These are phyloP conservation scores for Atherix ibis DNA, from an alignment of 2,888 invertebrate species.

Conservation along the genomic window DNA sequence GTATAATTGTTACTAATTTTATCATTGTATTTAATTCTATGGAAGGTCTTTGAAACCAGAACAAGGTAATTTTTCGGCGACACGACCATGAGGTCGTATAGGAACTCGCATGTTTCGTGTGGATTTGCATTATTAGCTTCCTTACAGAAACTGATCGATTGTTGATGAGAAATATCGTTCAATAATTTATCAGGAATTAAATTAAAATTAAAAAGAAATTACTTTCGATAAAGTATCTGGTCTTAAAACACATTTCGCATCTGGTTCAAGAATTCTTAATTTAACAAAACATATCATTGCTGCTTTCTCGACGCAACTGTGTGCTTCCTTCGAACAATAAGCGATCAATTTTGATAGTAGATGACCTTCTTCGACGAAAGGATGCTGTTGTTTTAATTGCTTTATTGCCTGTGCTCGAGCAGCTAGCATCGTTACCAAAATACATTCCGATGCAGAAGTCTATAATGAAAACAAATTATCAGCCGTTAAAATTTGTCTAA, in stretches of 20 bases:
- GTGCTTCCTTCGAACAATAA: conserved; percentile 79
- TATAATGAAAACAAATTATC: conserved; percentile 29
- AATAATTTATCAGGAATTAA: too few species aligned
- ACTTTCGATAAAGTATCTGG: conserved; percentile 69
- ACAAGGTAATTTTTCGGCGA: too few species aligned
- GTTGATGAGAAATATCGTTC: too few species aligned
- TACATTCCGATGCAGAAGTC: conserved; percentile 93
- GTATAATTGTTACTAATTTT: too few species aligned
- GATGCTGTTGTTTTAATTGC: conserved; percentile 66
- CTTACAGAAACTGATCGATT: too few species aligned
- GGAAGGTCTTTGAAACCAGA: too few species aligned
- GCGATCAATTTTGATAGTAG: conserved; percentile 86
- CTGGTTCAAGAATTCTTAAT: conserved; percentile 74
- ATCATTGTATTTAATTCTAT: too few species aligned
- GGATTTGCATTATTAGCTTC: too few species aligned
- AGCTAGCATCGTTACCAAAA: conserved; percentile 81
- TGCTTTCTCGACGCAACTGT: conserved; percentile 84
- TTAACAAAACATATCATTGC: conserved; percentile 91
- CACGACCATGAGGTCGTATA: too few species aligned
- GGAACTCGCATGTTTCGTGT: too few species aligned
- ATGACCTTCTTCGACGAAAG: conserved; percentile 77
- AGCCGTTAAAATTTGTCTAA: too few species aligned
- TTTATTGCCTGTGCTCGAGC: conserved; percentile 81
- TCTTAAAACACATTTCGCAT: conserved; percentile 63
- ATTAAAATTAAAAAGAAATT: too few species aligned